A percentile compares a stretch with the other conserved stretches of the same genome.
phyloP scores from a whole-genome alignment of 1,140 invertebrate genomes.

The Camponotus pennsylvanicus region DNA sequence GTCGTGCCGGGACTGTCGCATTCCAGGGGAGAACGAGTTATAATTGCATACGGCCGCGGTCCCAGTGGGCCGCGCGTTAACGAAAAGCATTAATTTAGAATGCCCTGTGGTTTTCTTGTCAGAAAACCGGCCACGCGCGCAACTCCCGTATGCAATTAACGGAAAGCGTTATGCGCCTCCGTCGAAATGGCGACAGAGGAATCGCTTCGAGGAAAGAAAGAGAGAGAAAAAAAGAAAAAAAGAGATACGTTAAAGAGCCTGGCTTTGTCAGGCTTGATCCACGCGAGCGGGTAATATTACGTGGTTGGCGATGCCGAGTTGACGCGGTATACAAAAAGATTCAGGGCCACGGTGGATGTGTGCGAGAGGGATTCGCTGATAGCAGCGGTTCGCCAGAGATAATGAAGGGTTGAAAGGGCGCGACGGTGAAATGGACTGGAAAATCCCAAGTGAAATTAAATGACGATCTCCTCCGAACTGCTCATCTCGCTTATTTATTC shows the following conservation, averaged over 20 bases:
- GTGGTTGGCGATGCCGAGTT: background rate
- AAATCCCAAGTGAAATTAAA: constrained; percentile 24
- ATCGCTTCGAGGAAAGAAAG: background rate
- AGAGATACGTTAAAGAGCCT: constrained; percentile 9
- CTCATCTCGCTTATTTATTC: background rate
- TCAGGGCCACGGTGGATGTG: background rate
- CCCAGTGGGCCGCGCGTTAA: constrained; percentile 69
- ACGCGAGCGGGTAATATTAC: background rate
- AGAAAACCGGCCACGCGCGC: constrained; percentile 43
- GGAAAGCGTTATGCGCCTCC: constrained; percentile 40
- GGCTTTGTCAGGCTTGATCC: constrained; percentile 1
- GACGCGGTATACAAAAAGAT: constrained; percentile 18
- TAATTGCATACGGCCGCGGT: constrained; percentile 73
- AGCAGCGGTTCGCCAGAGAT: constrained; percentile 1
- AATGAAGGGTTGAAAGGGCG: constrained; percentile 9
- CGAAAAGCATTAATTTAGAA: constrained; percentile 80
- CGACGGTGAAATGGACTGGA: constrained; percentile 25
- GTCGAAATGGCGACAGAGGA: constrained; percentile 56
- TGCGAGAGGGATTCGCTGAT: constrained; percentile 10
- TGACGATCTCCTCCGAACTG: background rate
- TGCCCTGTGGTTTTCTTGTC: constrained; percentile 73
- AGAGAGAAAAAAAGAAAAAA: background rate
- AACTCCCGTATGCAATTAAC: constrained; percentile 77
- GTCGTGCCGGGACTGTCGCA: constrained; percentile 39
- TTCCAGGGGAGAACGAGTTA: constrained; percentile 72